Base-by-base conservation (phyloP, 1,140 invertebrate genomes). In the Magallana gigas region DNA sequence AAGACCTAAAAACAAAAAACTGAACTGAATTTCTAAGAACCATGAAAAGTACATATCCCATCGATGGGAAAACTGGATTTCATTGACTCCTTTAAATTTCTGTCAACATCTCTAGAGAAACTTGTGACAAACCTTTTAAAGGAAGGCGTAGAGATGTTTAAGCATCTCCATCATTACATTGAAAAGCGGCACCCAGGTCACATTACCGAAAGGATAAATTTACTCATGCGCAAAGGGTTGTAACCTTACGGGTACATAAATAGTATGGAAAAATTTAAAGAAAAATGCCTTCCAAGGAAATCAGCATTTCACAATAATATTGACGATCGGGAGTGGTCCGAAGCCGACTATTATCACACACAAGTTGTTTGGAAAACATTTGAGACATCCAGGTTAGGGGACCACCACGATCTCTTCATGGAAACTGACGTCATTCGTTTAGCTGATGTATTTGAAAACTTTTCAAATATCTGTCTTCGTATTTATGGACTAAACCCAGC, bases 1-100 rank as follows among this genome's bases (percentile, higher is more conserved):
- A n/a, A n/a, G n/a, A n/a, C n/a, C n/a, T n/a, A n/a, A n/a, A 23
- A n/a, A 89, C 56, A 86, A 87, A 58, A n/a, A 64, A 3, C 29
- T 88, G 3, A 83, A 85, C n/a, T 88, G 84, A 29, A 85, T 88
- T 83, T 84, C 87, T 6, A 59, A 88, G 14, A 85, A 83, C 80
- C 64, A 83, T 16, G 80, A 83, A 56, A 83, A 68, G 56, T 87
- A 87, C 59, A 87, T 87, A 58, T 88, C 84, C 11, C 23, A n/a
- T 88, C 71, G 5, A 59, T 88, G 29, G 87, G 87, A 1, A 85
- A 64, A 80, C 64, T 88, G 84, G 87, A 88, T 14, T 88, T 85
- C 48, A 88, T 88, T 6, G 87, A 88, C 59, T 57, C 71, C 16
- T 88, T 85, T 36, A 80, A 88, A 62, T 88, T 88, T 68, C 16